Percentiles rank a stretch among this genome's conserved stretches.
phyloP scores from a whole-genome alignment of 2,113 vertebrate species.

The Myodes glareolus region DNA sequence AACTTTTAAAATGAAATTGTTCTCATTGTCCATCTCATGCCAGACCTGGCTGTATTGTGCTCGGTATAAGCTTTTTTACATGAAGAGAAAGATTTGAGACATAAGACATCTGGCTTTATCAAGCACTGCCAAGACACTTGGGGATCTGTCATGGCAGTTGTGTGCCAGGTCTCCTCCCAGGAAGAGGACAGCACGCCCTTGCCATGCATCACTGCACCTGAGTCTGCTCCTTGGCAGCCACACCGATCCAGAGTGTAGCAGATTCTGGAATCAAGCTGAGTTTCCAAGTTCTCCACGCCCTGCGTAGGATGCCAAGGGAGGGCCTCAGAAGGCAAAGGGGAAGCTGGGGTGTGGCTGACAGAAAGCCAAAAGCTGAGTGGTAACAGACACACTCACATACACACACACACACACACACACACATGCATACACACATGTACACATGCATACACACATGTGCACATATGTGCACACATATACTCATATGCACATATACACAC shows the following conservation, averaged over 20 bases:
- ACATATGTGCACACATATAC: background rate
- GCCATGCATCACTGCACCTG: background rate
- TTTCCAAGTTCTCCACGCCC: background rate
- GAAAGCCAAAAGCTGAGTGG: background rate
- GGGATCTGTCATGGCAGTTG: background rate
- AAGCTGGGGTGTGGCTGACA: background rate
- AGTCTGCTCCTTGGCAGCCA: background rate
- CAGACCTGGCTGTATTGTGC: background rate
- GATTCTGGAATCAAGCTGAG: slow-evolving; percentile 36
- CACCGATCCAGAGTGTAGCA: background rate
- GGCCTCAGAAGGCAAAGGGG: background rate
- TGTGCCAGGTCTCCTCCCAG: background rate
- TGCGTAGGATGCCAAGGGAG: background rate
- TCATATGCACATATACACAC: background rate
- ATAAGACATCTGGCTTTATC: background rate
- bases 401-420: background rate
- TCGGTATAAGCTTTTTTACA: background rate
- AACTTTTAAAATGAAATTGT: background rate
- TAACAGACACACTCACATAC: background rate
- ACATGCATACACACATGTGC: fast-evolving
- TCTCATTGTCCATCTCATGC: background rate
- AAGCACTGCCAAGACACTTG: background rate
- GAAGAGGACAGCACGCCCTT: background rate
- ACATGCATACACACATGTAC: background rate
- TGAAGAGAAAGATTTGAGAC: background rate